Percentiles rank a stretch among this genome's conserved stretches.
Evolutionary conservation across 2,888 invertebrate species (phyloP).

Genomic region (Drosophila niveifrons): DNA sequence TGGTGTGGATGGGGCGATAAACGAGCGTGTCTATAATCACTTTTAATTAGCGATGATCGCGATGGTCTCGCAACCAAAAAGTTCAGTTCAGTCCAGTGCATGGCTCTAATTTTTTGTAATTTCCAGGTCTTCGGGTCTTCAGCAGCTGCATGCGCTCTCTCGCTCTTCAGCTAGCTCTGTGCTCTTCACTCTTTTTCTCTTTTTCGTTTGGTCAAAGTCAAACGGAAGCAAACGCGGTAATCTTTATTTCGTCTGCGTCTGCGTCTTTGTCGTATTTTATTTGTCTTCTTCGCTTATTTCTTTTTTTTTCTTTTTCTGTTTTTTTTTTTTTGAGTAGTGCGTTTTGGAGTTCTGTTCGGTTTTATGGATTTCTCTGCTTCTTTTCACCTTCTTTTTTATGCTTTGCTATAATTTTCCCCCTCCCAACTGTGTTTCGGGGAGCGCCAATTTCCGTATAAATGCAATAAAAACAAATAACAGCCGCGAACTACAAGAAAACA

Average conservation of each 20-base stretch:
- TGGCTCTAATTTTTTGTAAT: constrained; percentile 70
- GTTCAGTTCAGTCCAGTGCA: constrained; percentile 37
- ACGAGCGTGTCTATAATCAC: constrained; percentile 78
- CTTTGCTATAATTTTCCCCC: constrained; percentile 50
- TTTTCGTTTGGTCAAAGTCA: constrained; percentile 7
- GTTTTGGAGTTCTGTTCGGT: constrained; percentile 50
- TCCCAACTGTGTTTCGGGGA: constrained; percentile 34
- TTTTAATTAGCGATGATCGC: constrained; percentile 70
- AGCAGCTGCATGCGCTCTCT: constrained; percentile 7
- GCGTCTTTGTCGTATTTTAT: constrained; percentile 9
- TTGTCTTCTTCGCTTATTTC: constrained; percentile 21
- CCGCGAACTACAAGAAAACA: constrained; percentile 77
- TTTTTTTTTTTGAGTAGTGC: constrained; percentile 30
- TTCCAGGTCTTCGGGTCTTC: constrained; percentile 43
- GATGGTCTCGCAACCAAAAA: constrained; percentile 32
- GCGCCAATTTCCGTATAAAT: constrained; percentile 82
- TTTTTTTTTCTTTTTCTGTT: constrained; percentile 40
- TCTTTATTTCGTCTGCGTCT: constrained; percentile 17
- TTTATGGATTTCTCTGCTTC: constrained; percentile 58
- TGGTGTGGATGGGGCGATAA: constrained; percentile 45
- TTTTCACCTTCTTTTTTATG: constrained; percentile 42
- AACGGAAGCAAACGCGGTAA: constrained; percentile 60
- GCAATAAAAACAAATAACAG: constrained; percentile 81
- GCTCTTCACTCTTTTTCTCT: neutral
- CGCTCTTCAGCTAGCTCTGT: neutral